Percentiles rank a stretch among this genome's conserved stretches.
Evolutionary conservation across 2,888 invertebrate species (phyloP).

Genomic region (Girardia tigrina): DNA sequence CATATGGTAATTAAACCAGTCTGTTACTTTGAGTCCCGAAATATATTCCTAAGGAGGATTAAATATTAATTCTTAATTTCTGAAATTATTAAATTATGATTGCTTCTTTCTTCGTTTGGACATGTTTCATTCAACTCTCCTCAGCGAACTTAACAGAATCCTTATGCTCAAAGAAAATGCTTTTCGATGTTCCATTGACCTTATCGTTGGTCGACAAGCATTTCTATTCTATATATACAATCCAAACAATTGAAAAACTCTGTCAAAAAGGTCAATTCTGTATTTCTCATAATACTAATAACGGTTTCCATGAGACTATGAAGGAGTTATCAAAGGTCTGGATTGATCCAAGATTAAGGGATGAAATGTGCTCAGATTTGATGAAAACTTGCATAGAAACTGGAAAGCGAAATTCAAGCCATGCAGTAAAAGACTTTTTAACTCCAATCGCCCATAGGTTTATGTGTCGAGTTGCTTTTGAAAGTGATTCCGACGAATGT

Average conservation of each 20-base stretch:
- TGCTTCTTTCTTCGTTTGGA: no score
- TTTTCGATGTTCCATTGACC: background rate
- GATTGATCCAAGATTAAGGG: background rate
- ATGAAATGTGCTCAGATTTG: slow-evolving; percentile 15
- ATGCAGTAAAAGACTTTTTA: background rate
- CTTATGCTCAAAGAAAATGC: background rate
- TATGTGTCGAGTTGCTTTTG: background rate
- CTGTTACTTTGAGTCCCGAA: no score
- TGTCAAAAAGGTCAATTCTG: background rate
- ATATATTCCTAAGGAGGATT: no score
- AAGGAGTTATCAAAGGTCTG: background rate
- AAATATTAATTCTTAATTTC: no score
- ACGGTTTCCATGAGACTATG: background rate
- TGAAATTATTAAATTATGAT: no score
- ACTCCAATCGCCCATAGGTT: background rate
- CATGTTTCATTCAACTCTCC: no score
- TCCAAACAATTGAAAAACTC: background rate
- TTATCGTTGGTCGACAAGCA: background rate
- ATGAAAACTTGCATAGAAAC: background rate
- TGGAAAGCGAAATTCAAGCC: background rate
- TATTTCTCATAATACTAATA: background rate
- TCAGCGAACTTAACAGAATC: no score
- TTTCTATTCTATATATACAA: background rate
- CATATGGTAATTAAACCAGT: no score
- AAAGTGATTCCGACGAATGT: slow-evolving; percentile 13